Percentiles rank a stretch among this genome's conserved stretches.
These are phyloP conservation scores for Watersipora subatra DNA, from an alignment of 1,140 invertebrate species.

Conservation along the genomic window DNA sequence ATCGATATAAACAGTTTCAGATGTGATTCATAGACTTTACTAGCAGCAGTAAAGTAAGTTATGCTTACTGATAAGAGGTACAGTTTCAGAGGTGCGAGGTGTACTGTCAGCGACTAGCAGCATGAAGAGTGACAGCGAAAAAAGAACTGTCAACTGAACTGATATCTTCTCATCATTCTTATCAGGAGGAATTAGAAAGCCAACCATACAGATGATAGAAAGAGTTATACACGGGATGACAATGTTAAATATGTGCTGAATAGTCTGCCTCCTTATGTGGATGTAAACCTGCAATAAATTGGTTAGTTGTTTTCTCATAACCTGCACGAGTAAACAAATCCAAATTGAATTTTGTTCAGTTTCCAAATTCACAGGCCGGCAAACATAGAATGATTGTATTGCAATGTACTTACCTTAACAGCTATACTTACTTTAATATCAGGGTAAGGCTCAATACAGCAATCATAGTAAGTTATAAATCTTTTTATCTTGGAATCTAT, in stretches of 20 bases:
- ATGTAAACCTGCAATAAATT: conserved; percentile 43
- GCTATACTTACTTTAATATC: conserved; percentile 31
- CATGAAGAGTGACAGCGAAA: conserved; percentile 52
- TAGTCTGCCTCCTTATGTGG: conserved; percentile 25
- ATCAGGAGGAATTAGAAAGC: conserved; percentile 32
- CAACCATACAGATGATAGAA: conserved; percentile 29
- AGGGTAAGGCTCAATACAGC: conserved; percentile 45
- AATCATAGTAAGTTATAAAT: conserved; percentile 19
- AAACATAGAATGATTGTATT: no score
- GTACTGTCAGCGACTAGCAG: conserved; percentile 48
- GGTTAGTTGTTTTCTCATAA: no score
- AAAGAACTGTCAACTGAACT: conserved; percentile 43
- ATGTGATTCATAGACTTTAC: no score
- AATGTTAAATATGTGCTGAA: conserved; percentile 37
- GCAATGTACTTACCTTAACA: no score
- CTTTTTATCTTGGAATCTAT: conserved; percentile 22
- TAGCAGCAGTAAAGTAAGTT: no score
- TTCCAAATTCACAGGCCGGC: no score
- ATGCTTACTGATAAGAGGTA: conserved; percentile 47
- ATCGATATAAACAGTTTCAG: no score
- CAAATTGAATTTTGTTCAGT: no score
- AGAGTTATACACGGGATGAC: conserved; percentile 36
- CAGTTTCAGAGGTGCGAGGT: conserved; percentile 49
- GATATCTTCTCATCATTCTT: conserved; percentile 33
- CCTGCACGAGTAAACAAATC: no score